These are phyloP conservation scores for Phalangium opilio DNA, from an alignment of 2,888 invertebrate genomes.

Conservation along the genomic window DNA sequence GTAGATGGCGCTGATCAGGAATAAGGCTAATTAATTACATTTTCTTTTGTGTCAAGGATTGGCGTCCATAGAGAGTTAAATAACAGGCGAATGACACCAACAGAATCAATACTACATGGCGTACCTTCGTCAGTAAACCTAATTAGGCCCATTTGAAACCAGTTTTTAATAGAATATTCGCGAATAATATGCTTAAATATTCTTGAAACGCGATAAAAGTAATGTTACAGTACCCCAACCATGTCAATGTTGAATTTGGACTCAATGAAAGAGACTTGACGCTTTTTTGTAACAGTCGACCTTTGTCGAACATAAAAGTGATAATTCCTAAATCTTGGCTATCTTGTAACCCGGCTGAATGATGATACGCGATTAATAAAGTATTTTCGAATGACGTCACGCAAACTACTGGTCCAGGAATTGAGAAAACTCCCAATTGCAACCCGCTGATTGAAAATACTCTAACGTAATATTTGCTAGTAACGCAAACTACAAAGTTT, in stretches of 20 bases:
- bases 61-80: conserved; percentile 49
- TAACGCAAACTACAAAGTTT: conserved; percentile 63
- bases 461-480: conserved; percentile 55
- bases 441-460: conserved; percentile 72
- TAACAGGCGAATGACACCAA: conserved; percentile 56
- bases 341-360: conserved; percentile 17
- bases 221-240: conserved; percentile 36
- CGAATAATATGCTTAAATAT: too few relatives aligned
- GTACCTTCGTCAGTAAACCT: conserved; percentile 69
- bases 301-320: too few relatives aligned
- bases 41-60: conserved; percentile 52
- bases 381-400: conserved; percentile 33
- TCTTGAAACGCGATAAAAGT: too few relatives aligned
- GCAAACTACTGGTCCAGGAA: conserved; percentile 57
- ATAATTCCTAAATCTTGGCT: too few relatives aligned
- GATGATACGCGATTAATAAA: conserved; percentile 17
- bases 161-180: conserved; percentile 30
- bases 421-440: conserved; percentile 57
- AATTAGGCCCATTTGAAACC: too few relatives aligned
- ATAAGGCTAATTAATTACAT: too few relatives aligned
- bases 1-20: too few relatives aligned
- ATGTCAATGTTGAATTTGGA: conserved; percentile 28
- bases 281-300: too few relatives aligned
- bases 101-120: conserved; percentile 57
- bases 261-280: conserved; percentile 28